These are phyloP conservation scores for Eutrigla gurnardus DNA, from an alignment of 2,797 vertebrate species.

Conservation along the genomic window DNA sequence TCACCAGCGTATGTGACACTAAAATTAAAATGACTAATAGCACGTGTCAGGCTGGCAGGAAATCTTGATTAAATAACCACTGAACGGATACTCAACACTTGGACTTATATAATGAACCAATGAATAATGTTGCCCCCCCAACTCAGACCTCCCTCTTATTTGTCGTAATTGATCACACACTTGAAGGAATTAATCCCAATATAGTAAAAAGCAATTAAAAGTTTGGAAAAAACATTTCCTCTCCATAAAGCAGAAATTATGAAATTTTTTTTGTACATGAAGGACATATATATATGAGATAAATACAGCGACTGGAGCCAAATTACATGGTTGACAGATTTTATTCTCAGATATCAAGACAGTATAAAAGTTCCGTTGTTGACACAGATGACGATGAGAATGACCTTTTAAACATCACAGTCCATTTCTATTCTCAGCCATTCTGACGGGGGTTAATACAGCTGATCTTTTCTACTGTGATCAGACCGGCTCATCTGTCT, in stretches of 20 bases:
- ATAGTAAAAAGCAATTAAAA: conserved; percentile 1
- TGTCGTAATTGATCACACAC: neutral
- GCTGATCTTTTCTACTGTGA: conserved; percentile 28
- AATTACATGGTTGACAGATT: conserved; percentile 49
- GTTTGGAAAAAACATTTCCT: neutral
- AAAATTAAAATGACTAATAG: neutral
- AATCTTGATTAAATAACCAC: conserved; percentile 1
- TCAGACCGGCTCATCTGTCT: conserved; percentile 39
- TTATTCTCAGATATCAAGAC: conserved; percentile 33
- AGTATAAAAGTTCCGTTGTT: conserved; percentile 51
- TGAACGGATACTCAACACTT: neutral
- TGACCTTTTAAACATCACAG: conserved; percentile 44
- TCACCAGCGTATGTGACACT: neutral
- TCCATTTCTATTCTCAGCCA: conserved; percentile 35
- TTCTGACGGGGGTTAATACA: neutral
- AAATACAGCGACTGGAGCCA: conserved; percentile 14
- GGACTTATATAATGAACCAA: neutral
- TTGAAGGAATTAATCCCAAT: neutral
- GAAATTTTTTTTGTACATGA: conserved; percentile 7
- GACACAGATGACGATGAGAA: conserved; percentile 36
- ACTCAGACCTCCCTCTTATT: neutral
- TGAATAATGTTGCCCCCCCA: neutral
- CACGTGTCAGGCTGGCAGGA: neutral
- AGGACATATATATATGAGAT: conserved; percentile 5
- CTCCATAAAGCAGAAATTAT: neutral